Evolutionary conservation across 2,113 vertebrate genomes (phyloP).

Genomic region (Notarius quadriscutis): DNA sequence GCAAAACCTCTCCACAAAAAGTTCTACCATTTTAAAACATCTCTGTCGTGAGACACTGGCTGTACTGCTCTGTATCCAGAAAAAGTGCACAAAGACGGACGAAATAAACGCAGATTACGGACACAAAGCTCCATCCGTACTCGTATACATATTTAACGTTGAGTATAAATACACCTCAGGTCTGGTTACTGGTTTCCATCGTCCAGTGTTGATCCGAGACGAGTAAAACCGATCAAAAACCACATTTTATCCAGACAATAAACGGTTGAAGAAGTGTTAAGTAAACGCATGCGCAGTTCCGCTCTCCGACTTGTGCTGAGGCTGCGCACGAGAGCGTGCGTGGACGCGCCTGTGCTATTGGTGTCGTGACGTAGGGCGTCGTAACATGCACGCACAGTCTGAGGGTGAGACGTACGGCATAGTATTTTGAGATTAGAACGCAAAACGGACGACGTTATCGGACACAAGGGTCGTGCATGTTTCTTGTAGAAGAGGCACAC

Average conservation of each 20-base stretch:
- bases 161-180: no score
- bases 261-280: constrained; percentile 40
- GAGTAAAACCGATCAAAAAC: not conserved
- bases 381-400: constrained; percentile 51
- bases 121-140: no score
- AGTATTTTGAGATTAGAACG: constrained; percentile 48
- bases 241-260: not conserved
- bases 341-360: constrained; percentile 42
- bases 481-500: constrained; percentile 45
- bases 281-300: constrained; percentile 47
- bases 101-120: no score
- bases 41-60: no score
- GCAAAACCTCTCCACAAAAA: no score
- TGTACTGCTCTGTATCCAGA: no score
- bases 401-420: constrained; percentile 62
- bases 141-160: no score
- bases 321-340: constrained; percentile 18
- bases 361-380: constrained; percentile 50
- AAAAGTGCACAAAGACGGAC: no score
- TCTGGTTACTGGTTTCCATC: not conserved
- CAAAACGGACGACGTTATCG: constrained; percentile 31
- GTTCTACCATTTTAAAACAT: no score
- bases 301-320: not conserved
- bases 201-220: not conserved
- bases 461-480: constrained; percentile 28